phyloP scores from a whole-genome alignment of 2,888 invertebrate species.

The Rotaria magnacalcarata region DNA sequence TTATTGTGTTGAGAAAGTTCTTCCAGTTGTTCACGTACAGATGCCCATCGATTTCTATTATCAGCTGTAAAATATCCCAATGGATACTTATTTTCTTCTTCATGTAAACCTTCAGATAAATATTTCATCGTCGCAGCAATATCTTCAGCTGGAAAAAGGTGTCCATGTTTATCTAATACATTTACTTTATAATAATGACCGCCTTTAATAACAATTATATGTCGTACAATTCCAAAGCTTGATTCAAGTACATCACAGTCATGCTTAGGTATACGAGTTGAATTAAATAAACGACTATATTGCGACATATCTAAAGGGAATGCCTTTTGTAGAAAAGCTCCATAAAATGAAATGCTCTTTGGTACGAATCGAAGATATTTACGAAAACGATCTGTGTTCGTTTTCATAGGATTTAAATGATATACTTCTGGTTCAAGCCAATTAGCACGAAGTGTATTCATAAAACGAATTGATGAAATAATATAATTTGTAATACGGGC shows the following conservation, averaged over 20 bases:
- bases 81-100: conserved; percentile 66
- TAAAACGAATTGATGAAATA: conserved; percentile 67
- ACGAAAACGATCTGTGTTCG: conserved; percentile 75
- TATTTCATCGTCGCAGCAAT: conserved; percentile 72
- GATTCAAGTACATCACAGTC: conserved; percentile 73
- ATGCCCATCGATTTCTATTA: conserved; percentile 82
- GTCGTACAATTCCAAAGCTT: conserved; percentile 66
- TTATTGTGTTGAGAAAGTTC: conserved; percentile 53
- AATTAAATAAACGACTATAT: conserved; percentile 79
- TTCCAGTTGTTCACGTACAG: conserved; percentile 64
- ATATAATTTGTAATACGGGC: conserved; percentile 79
- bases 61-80: conserved; percentile 77
- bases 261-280: conserved; percentile 74
- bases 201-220: conserved; percentile 76
- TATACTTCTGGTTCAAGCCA: conserved; percentile 85
- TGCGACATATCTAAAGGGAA: conserved; percentile 98
- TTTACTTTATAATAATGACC: conserved; percentile 84
- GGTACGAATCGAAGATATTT: conserved; percentile 68
- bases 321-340: conserved; percentile 73
- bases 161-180: conserved; percentile 74
- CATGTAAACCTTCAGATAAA: conserved; percentile 67
- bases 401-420: conserved; percentile 83
- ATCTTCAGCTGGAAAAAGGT: conserved; percentile 68
- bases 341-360: conserved; percentile 74
- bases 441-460: conserved; percentile 73